A percentile compares a stretch with the other conserved stretches of the same genome.
Conservation (phyloP, 1,140 invertebrate species). For the Cheumatopsyche charites region DNA sequence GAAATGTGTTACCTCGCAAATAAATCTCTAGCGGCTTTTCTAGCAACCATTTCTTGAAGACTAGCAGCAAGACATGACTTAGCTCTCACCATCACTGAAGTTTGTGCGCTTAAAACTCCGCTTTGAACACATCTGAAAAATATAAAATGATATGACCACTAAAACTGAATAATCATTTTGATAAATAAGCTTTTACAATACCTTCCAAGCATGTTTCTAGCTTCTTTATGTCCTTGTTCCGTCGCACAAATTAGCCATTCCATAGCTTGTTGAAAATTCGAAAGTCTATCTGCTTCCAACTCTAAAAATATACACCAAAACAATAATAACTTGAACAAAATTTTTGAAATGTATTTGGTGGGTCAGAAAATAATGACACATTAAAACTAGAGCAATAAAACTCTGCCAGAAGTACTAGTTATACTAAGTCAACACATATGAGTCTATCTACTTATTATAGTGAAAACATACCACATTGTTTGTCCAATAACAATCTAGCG, state of each 20-base stretch:
- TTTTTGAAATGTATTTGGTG: no score
- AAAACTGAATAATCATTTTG: conserved; percentile 9
- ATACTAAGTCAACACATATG: no score
- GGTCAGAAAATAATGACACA: neutral
- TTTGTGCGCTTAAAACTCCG: conserved; percentile 79
- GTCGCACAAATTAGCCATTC: conserved; percentile 90
- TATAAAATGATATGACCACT: neutral
- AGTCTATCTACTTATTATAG: no score
- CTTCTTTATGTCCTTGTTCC: conserved; percentile 86
- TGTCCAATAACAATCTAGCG: conserved; percentile 75
- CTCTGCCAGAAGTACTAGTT: neutral
- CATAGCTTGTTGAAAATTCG: conserved; percentile 69
- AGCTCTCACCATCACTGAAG: conserved; percentile 75
- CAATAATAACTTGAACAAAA: no score
- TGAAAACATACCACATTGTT: conserved; percentile 67
- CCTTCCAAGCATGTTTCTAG: conserved; percentile 77
- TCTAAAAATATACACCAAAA: conserved; percentile 50
- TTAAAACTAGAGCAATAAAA: neutral
- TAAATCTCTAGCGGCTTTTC: conserved; percentile 81
- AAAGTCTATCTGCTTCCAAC: conserved; percentile 62
- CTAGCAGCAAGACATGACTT: conserved; percentile 82
- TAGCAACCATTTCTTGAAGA: conserved; percentile 82
- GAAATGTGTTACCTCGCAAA: conserved; percentile 70
- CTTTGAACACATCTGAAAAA: conserved; percentile 70
- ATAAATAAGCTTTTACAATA: conserved; percentile 52